Conservation (phyloP, 1,140 invertebrate species). For the Zaprionus kolodkinae region DNA sequence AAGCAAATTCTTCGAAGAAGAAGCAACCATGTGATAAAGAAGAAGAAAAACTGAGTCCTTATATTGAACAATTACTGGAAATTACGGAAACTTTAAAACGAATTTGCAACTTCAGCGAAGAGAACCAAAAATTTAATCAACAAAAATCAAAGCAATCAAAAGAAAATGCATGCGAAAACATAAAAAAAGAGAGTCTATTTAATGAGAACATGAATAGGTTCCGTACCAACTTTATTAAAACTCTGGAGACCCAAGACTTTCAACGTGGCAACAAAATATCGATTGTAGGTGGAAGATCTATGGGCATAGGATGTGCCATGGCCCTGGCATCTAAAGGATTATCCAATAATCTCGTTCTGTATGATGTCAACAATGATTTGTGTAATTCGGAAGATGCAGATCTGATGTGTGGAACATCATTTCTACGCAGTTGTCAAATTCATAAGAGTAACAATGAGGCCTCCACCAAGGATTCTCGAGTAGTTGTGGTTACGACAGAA, state of each 20-base stretch:
- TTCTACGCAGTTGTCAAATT: slow-evolving; percentile 27
- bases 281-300: slow-evolving; percentile 37
- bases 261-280: slow-evolving; percentile 45
- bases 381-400: slow-evolving; percentile 23
- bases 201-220: background rate
- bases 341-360: slow-evolving; percentile 37
- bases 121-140: too few relatives aligned
- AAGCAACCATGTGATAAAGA: background rate
- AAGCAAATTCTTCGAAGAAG: background rate
- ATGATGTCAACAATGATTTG: slow-evolving; percentile 16
- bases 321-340: slow-evolving; percentile 31
- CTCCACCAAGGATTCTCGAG: slow-evolving; percentile 30
- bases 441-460: background rate
- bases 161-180: too few relatives aligned
- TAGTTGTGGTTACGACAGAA: slow-evolving; percentile 22
- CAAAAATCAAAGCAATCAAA: too few relatives aligned
- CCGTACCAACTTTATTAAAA: slow-evolving; percentile 26
- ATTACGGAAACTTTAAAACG: too few relatives aligned
- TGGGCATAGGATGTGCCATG: slow-evolving; percentile 42
- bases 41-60: background rate
- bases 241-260: slow-evolving; percentile 3
- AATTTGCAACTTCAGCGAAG: too few relatives aligned
- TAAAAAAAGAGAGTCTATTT: background rate
- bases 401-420: slow-evolving; percentile 32
- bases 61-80: too few relatives aligned